Evolutionary conservation across 2,888 invertebrate species (phyloP).

Genomic region (Aporophyla nigra): DNA sequence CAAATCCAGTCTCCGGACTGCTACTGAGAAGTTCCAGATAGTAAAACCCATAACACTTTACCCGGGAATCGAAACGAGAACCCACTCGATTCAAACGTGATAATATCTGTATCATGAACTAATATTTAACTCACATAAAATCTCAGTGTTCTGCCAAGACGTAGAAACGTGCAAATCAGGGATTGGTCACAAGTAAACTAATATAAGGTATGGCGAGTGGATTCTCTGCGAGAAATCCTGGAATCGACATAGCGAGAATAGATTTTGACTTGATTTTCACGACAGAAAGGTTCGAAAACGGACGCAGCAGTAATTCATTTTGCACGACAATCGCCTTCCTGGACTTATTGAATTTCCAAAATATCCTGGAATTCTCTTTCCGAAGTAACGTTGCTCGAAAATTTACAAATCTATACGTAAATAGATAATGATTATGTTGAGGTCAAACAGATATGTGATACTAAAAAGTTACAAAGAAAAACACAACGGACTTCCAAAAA

Average conservation of each 20-base stretch:
- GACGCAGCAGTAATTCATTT: neutral
- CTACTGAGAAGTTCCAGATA: too few species aligned
- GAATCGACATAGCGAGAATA: neutral
- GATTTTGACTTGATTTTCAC: neutral
- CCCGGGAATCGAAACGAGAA: too few species aligned
- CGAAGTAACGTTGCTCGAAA: neutral
- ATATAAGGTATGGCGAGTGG: neutral
- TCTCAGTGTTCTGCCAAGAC: too few species aligned
- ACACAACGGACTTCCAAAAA: too few species aligned
- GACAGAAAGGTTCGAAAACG: too few species aligned
- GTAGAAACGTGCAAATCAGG: too few species aligned
- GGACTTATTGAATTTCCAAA: neutral
- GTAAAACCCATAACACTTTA: too few species aligned
- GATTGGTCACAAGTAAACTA: too few species aligned
- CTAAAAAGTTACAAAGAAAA: neutral
- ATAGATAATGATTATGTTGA: neutral
- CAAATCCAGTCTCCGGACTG: too few species aligned
- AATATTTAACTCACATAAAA: too few species aligned
- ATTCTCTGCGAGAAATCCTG: neutral
- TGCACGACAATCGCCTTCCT: neutral
- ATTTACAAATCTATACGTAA: neutral
- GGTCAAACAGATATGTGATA: neutral
- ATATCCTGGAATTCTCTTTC: neutral
- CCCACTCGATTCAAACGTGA: too few species aligned
- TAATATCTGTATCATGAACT: too few species aligned